Percentiles rank a stretch among this genome's conserved stretches.
Conservation (phyloP, 2,113 vertebrate genomes). For the Ochotona princeps region DNA sequence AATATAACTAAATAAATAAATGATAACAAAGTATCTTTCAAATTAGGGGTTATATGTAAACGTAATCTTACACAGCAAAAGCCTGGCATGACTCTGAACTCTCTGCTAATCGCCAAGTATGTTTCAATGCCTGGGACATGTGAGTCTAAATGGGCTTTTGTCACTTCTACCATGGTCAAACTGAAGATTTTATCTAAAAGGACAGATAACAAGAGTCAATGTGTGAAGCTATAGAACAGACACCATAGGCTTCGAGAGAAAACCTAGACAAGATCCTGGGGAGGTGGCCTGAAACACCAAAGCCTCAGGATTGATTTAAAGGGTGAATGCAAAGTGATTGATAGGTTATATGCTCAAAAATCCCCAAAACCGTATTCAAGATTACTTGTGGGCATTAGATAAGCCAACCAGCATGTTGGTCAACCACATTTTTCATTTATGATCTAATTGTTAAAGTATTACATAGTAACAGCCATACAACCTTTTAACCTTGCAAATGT, state of each 20-base stretch:
- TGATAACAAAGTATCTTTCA: not conserved
- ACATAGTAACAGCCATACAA: not conserved
- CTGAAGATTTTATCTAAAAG: not conserved
- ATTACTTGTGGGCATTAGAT: not conserved
- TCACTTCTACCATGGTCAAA: not conserved
- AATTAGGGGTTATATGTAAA: slow-evolving; percentile 20
- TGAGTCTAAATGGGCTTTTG: not conserved
- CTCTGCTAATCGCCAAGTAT: not conserved
- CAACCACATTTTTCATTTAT: slow-evolving; percentile 46
- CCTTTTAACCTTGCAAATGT: slow-evolving; percentile 29
- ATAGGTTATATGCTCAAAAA: slow-evolving; percentile 3
- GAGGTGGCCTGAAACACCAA: not conserved
- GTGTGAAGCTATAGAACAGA: not conserved
- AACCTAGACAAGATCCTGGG: not conserved
- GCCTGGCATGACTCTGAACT: not conserved
- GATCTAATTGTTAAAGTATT: slow-evolving; percentile 45
- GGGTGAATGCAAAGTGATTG: not conserved
- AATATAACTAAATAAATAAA: no score
- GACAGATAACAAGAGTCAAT: not conserved
- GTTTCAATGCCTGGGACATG: not conserved
- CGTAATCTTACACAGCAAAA: not conserved
- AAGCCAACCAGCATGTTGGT: slow-evolving; percentile 16
- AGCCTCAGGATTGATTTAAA: not conserved
- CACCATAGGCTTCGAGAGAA: not conserved
- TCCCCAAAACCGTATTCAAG: slow-evolving; percentile 37